Conservation (phyloP, 2,797 vertebrate genomes). For the Pseudopleuronectes americanus region DNA sequence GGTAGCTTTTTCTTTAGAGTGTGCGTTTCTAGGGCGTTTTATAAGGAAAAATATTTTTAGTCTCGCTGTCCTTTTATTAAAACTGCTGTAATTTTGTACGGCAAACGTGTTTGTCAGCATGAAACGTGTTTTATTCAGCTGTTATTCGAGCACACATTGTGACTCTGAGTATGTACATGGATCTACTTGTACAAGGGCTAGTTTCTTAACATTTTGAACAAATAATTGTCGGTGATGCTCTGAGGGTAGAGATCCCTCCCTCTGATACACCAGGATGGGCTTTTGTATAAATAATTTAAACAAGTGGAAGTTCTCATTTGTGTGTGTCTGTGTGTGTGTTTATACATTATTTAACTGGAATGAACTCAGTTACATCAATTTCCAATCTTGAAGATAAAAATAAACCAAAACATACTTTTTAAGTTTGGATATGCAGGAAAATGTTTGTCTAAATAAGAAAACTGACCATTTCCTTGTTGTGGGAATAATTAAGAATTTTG, state of each 20-base stretch:
- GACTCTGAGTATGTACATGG: slow-evolving; percentile 76
- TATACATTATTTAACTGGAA: slow-evolving; percentile 26
- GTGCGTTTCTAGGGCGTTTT: slow-evolving; percentile 85
- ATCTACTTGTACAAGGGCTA: slow-evolving; percentile 86
- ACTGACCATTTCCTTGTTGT: no score
- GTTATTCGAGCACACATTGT: slow-evolving; percentile 80
- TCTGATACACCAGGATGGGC: slow-evolving; percentile 39
- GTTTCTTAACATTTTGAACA: slow-evolving; percentile 78
- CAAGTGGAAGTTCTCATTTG: slow-evolving; percentile 53
- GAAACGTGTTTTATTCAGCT: slow-evolving; percentile 78
- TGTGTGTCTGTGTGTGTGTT: slow-evolving; percentile 20
- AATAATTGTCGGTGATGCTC: slow-evolving; percentile 61
- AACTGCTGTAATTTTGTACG: slow-evolving; percentile 84
- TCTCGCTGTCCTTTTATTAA: slow-evolving; percentile 80
- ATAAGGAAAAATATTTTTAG: slow-evolving; percentile 82
- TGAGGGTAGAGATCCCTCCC: slow-evolving; percentile 48
- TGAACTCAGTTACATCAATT: background rate
- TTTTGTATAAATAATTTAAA: slow-evolving; percentile 78
- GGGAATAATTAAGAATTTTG: no score
- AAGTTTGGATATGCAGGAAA: no score
- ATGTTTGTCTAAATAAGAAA: no score
- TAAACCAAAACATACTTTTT: background rate
- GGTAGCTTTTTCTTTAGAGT: slow-evolving; percentile 83
- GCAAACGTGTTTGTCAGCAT: slow-evolving; percentile 84
- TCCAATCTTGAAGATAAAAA: background rate